These are phyloP conservation scores for Spilarctia lutea DNA, from an alignment of 2,888 invertebrate genomes.

Conservation along the genomic window DNA sequence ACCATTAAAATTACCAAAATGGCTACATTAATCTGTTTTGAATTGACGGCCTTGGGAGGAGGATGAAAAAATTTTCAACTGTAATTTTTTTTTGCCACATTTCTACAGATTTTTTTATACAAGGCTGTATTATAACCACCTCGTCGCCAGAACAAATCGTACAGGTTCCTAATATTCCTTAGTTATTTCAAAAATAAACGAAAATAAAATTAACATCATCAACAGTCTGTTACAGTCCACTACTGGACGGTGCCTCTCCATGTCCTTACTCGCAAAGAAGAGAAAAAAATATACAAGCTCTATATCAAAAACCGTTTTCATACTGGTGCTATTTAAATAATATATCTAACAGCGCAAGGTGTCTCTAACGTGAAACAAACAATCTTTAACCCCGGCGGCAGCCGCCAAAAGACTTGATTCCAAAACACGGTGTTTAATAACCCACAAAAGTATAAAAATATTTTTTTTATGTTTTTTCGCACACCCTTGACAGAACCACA, in stretches of 20 bases:
- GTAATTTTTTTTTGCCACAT: no score
- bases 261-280: not conserved
- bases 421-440: constrained; percentile 11
- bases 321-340: constrained; percentile 69
- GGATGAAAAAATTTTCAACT: not conserved
- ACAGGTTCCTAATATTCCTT: no score
- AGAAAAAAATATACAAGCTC: constrained; percentile 31
- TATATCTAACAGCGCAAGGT: constrained; percentile 62
- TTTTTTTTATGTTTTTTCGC: constrained; percentile 68
- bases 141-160: no score
- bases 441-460: constrained; percentile 47
- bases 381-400: constrained; percentile 66
- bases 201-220: no score
- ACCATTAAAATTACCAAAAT: no score
- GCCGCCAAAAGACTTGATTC: constrained; percentile 68
- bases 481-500: constrained; percentile 74
- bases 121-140: no score
- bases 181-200: no score
- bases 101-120: no score
- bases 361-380: constrained; percentile 48
- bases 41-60: not conserved
- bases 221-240: no score
- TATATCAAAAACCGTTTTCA: constrained; percentile 53
- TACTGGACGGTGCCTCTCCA: no score
- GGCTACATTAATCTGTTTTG: not conserved